Evolutionary conservation across 2,797 vertebrate genomes (phyloP), one percentile per base, ranked within the genome.

Genomic region (Myioborus melanocephalus): DNA sequence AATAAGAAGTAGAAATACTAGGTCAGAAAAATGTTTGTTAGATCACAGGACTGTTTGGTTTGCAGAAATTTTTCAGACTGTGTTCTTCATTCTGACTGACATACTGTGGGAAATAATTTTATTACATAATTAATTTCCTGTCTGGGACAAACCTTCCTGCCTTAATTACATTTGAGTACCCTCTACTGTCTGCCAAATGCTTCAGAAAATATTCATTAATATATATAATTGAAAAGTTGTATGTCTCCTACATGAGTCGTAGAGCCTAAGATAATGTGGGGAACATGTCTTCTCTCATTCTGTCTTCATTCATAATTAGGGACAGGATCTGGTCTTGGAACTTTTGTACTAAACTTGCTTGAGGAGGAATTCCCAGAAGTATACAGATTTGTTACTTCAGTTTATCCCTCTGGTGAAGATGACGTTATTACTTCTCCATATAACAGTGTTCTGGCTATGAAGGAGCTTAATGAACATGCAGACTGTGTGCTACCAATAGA

Each of bases 401-500:
- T 99, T 92, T 99, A 98, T 96, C 99, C 99, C 4, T 99, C 99
- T 32, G 96, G 96, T 18, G 99, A 99, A 88, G 99, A 99, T 73
- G 99, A 99, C 86, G 99, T 99, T 85, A 97, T 99, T 97, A 99
- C 99, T 14, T 99, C 99, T 56, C 99, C 99, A 6, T 99, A 99
- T 94, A 99, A 99, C 98, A 99, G 98, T 49, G 97, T 99, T 46
- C 98, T 99, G 96, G 99, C 99, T 91, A 99, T 99, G 99, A 99
- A 97, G 80, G 99, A 99, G 91, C 99, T 99, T 44, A 99, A 98
- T 10, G 99, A 99, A 93, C 98, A 99, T 22, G 99, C 99, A 5
- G 98, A 99, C 97, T 99, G 99, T 92, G 99, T 99, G 17, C 96
- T 99, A 68, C 99, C 99, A 52, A 98, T 99, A 69, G 99, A 99